Evolutionary conservation across 2,888 invertebrate genomes (phyloP), one percentile per base, ranked within the genome.

Genomic region (Nemotelus nigrinus): DNA sequence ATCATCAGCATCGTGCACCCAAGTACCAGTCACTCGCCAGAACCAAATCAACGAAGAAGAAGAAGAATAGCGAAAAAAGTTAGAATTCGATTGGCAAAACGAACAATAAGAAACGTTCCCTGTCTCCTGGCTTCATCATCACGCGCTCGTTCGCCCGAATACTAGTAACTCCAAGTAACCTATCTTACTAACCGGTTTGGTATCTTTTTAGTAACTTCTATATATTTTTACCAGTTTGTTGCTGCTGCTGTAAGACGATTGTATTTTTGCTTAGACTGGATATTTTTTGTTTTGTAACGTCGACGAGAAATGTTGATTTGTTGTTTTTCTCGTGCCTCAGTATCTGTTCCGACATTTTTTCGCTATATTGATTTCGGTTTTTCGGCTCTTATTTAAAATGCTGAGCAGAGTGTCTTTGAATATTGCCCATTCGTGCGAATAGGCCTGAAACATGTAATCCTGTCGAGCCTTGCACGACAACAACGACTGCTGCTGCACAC

Each of bases 181-280:
- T 44, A 64, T 44, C 43, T 44, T 25, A 25, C 43, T 64, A 67
- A 67, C 67, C 67, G 67, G 67, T 67, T 67, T 67, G 67, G 67
- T 10, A 67, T 67, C 67, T 67, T 67, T 67, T 67, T 45, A 10
- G 6, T 10, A 7, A 7, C 53, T 53, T 7, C 58, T 10, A 6
- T 10, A 25, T 58, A 10, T 58, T 4, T 58, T 5, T 25, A 25
- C 25, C 25, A 25, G 25, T 25, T 25, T 25, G 25, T 25, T 25
- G 58, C 58, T 58, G 58, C 58, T 58, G 58, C n/a, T 25, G 58
- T 58, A 58, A 58, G 25, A 58, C n/a, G 10, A 5, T 58, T 58
- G 7, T 25, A 5, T 58, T 58, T 58, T 58, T n/a, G 58, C 58
- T n/a, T 58, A 25, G 25, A 58, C 50, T 50, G 50, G 50, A 7